Evolutionary conservation across 2,888 invertebrate species (phyloP).

Genomic region (Himalopsyche japonica): DNA sequence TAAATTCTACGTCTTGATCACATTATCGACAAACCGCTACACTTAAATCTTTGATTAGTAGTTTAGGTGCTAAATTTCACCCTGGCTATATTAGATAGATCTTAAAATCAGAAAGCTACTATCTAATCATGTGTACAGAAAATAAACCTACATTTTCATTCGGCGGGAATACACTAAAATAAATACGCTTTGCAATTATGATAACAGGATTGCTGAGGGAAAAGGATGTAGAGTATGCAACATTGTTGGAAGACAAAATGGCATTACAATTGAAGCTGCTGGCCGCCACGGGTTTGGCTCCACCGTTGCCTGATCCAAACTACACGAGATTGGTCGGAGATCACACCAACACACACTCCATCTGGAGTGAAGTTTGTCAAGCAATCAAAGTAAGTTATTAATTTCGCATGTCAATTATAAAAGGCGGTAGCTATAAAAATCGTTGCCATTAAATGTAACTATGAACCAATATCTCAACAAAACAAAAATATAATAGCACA

Average conservation of each 20-base stretch:
- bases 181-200: background rate
- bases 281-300: slow-evolving; percentile 62
- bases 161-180: background rate
- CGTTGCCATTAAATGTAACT: no score
- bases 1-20: no score
- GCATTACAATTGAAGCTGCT: slow-evolving; percentile 77
- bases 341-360: slow-evolving; percentile 73
- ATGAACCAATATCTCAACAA: no score
- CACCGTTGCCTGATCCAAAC: slow-evolving; percentile 65
- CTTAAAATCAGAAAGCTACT: no score
- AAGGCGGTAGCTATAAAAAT: no score
- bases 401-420: background rate
- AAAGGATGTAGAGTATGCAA: slow-evolving; percentile 86
- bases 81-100: background rate
- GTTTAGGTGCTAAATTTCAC: background rate
- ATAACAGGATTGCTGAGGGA: slow-evolving; percentile 76
- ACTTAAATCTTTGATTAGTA: no score
- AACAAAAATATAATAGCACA: no score
- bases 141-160: background rate
- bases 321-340: slow-evolving; percentile 79
- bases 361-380: slow-evolving; percentile 81
- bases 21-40: no score
- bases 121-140: no score
- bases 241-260: slow-evolving; percentile 87
- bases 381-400: slow-evolving; percentile 66